These are phyloP conservation scores for Hystrix brachyura DNA, from an alignment of 2,113 vertebrate genomes.

Conservation along the genomic window DNA sequence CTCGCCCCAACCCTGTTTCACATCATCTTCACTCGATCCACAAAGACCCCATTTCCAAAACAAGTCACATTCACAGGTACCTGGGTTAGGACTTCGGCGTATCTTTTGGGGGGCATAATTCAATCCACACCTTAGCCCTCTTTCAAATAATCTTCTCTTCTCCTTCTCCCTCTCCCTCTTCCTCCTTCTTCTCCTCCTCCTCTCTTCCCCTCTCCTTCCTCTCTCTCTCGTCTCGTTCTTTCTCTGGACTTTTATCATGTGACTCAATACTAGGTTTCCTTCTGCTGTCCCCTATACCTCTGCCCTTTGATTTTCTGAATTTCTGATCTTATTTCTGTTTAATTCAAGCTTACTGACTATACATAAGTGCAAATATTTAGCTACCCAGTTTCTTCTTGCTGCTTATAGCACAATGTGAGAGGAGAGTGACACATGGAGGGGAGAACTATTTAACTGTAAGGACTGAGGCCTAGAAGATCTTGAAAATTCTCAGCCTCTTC, in stretches of 20 bases:
- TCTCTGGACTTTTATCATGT: not conserved
- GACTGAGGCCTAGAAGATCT: not conserved
- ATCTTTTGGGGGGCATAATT: not conserved
- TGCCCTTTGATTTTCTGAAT: not conserved
- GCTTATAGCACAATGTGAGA: not conserved
- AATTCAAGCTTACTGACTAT: not conserved
- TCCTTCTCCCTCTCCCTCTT: too few species aligned
- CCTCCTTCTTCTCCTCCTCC: not conserved
- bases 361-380: not conserved
- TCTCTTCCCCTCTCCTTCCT: too few species aligned
- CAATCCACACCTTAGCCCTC: not conserved
- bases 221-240: too few species aligned
- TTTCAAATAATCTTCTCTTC: not conserved
- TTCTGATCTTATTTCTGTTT: not conserved
- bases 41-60: not conserved
- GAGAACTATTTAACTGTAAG: not conserved
- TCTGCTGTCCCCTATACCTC: not conserved
- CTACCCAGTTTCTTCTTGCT: not conserved
- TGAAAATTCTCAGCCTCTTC: not conserved
- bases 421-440: not conserved
- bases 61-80: not conserved
- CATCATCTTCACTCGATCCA: not conserved
- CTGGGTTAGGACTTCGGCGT: not conserved
- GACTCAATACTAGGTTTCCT: not conserved
- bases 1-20: not conserved